Percentiles rank a stretch among this genome's conserved stretches.
Conservation (phyloP, 2,797 vertebrate species). For the Strix occidentalis region DNA sequence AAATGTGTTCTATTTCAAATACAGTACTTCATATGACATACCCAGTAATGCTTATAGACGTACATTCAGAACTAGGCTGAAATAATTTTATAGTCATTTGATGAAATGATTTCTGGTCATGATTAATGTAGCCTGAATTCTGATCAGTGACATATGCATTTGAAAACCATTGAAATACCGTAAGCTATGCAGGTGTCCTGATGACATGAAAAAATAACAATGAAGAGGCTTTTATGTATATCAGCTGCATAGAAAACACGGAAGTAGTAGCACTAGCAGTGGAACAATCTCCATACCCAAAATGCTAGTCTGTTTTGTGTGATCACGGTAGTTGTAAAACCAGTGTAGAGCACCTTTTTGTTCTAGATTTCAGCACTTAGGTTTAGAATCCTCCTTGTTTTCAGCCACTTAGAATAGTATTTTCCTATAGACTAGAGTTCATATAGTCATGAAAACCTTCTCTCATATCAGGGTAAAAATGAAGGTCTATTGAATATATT, state of each 20-base stretch:
- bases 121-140: not conserved
- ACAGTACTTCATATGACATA: not conserved
- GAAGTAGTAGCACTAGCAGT: not conserved
- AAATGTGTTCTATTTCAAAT: not conserved
- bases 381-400: not conserved
- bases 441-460: not conserved
- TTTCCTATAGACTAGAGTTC: not conserved
- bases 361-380: not conserved
- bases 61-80: not conserved
- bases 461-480: not conserved
- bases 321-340: not conserved
- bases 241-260: not conserved
- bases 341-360: not conserved
- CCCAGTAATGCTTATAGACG: not conserved
- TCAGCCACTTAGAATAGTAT: not conserved
- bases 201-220: not conserved
- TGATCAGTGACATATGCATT: not conserved
- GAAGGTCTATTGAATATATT: not conserved
- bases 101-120: not conserved
- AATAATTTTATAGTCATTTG: not conserved
- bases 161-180: not conserved
- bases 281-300: not conserved
- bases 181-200: not conserved
- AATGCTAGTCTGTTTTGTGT: not conserved
- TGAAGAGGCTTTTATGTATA: not conserved